These are phyloP conservation scores for Epistrophe eligans DNA, from an alignment of 2,888 invertebrate genomes.

Conservation along the genomic window DNA sequence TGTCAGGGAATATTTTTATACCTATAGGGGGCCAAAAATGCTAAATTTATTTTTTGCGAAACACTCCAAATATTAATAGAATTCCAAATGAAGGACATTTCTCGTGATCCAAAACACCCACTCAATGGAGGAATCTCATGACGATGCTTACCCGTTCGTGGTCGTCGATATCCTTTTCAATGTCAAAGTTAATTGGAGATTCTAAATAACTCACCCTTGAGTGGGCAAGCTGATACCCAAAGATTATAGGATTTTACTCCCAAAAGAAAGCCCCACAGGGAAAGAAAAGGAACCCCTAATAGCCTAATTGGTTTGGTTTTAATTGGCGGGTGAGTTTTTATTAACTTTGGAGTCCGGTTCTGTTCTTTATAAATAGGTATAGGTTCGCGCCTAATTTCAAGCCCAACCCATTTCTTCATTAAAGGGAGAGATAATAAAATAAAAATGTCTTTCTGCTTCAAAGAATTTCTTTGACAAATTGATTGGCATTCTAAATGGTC, in stretches of 20 bases:
- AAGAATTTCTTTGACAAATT: constrained; percentile 32
- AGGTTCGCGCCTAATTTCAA: neutral
- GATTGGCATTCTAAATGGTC: constrained; percentile 36
- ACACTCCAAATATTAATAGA: constrained; percentile 16
- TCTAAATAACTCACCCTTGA: constrained; percentile 27
- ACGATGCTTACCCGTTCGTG: neutral
- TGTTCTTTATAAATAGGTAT: constrained; percentile 12
- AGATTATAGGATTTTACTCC: constrained; percentile 11
- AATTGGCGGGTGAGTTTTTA: constrained; percentile 8
- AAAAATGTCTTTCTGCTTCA: constrained; percentile 6
- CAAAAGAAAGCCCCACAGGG: neutral
- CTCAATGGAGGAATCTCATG: neutral
- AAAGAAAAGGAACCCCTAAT: neutral
- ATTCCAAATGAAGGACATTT: constrained; percentile 10
- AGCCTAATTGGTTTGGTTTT: constrained; percentile 25
- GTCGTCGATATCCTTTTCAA: constrained; percentile 16
- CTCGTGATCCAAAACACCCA: neutral
- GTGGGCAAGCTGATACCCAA: constrained; percentile 16
- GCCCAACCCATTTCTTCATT: neutral
- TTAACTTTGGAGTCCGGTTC: neutral
- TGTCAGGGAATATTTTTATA: neutral
- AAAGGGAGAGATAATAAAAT: neutral
- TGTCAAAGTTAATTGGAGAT: constrained; percentile 36
- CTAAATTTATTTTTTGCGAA: constrained; percentile 3
- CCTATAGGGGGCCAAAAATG: constrained; percentile 21